Evolutionary conservation across 1,140 invertebrate species (phyloP), one percentile per base, ranked within the genome.

Genomic region (Neoseiulus cucumeris): DNA sequence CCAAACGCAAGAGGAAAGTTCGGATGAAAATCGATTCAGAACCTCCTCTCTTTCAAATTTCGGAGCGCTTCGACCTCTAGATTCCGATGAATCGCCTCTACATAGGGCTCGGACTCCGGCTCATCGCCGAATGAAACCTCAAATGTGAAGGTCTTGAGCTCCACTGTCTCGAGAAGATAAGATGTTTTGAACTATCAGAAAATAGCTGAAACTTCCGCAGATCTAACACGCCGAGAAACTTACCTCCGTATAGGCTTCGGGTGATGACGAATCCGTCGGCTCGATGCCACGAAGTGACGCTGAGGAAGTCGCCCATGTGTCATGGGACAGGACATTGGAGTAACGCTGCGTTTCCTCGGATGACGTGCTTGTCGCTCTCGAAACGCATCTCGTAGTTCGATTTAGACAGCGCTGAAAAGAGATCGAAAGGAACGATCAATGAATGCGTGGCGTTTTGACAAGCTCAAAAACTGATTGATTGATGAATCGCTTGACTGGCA

Each of bases 241-340:
- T 25, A 59, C 51, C 51, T 59, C 51, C 51, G 22, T 59, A 59
- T 29, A 33, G 25, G 51, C 51, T 59, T 59, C 51, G 14, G 25
- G 51, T 59, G 51, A 59, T 59, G 51, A 59, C 51, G 51, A 29
- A 59, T 17, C 51, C 51, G 22, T 59, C 51, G 17, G 51, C 51
- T 59, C 51, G 17, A 25, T 59, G 51, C 51, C 51, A 59, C 51
- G 51, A 59, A 59, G 51, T 59, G 51, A 59, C 51, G 22, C 51
- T 59, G 51, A 59, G 51, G 51, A 59, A 59, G 51, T 59, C 51
- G 25, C 51, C 51, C 51, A 59, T 59, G 33, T 59, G 51, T 59
- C 51, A 59, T 59, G 51, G 51, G 51, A 59, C 51, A 29, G 51
- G 51, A 59, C 51, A 59, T 25, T 59, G 51, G 33, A 59, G 51